Percentiles rank a stretch among this genome's conserved stretches.
phyloP scores from a whole-genome alignment of 2,888 invertebrate species.

The Quadriops clusia region DNA sequence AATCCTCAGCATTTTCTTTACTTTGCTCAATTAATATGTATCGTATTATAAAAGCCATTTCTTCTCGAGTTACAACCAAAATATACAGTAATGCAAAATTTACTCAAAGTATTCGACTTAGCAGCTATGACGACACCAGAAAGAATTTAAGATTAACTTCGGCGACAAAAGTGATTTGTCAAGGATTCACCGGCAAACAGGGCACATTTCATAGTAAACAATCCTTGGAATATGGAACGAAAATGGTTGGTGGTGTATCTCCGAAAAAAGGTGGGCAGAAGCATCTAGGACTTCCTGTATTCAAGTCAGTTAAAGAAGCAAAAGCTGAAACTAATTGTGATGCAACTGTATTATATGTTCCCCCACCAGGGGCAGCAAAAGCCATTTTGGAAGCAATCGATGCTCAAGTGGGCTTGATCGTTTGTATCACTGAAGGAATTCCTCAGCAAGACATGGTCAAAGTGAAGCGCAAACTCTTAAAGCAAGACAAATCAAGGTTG shows the following conservation, averaged over 20 bases:
- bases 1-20: too few species aligned
- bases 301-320: constrained; percentile 55
- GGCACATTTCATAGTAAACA: constrained; percentile 53
- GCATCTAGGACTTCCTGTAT: constrained; percentile 46
- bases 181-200: constrained; percentile 74
- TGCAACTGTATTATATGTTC: constrained; percentile 69
- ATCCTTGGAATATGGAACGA: constrained; percentile 69
- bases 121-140: too few species aligned
- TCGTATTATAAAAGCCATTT: too few species aligned
- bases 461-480: constrained; percentile 50
- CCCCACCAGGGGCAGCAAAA: constrained; percentile 55
- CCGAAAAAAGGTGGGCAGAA: constrained; percentile 71
- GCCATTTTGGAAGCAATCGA: constrained; percentile 65
- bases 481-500: constrained; percentile 59
- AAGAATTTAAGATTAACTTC: constrained; percentile 21
- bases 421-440: constrained; percentile 51
- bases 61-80: too few species aligned
- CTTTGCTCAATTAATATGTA: too few species aligned
- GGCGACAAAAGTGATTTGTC: constrained; percentile 62
- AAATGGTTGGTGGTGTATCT: constrained; percentile 68
- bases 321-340: constrained; percentile 52
- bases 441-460: constrained; percentile 75
- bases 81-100: too few species aligned
- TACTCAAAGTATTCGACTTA: too few species aligned
- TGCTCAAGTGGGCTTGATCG: constrained; percentile 50